phyloP scores from a whole-genome alignment of 2,888 invertebrate genomes.

The Loripinus fragilis region DNA sequence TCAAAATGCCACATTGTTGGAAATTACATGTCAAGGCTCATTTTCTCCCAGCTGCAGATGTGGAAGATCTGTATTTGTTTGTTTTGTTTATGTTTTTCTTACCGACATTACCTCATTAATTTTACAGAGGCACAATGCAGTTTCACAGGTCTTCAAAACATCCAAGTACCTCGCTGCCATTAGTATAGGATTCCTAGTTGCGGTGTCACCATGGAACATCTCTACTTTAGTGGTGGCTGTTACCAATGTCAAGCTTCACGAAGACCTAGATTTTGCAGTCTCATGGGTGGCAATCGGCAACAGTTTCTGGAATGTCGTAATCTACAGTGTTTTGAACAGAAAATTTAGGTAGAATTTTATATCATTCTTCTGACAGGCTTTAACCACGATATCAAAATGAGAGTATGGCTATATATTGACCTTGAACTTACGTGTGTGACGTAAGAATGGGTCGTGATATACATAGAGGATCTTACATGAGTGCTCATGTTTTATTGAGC shows the following conservation, averaged over 20 bases:
- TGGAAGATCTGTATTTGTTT: background rate
- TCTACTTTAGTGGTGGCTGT: constrained; percentile 54
- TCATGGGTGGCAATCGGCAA: constrained; percentile 65
- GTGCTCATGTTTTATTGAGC: no score
- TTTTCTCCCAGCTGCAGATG: no score
- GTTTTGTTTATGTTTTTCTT: background rate
- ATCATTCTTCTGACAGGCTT: no score
- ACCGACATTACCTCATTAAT: background rate
- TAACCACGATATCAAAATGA: no score
- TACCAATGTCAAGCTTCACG: constrained; percentile 46
- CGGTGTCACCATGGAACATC: constrained; percentile 61
- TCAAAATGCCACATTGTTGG: no score
- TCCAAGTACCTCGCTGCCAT: constrained; percentile 55
- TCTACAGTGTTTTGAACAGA: constrained; percentile 56
- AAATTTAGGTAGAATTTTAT: constrained; percentile 38
- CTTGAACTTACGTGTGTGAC: no score
- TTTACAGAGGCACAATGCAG: constrained; percentile 40
- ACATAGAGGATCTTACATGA: no score
- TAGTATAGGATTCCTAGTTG: constrained; percentile 60
- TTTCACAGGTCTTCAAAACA: constrained; percentile 43
- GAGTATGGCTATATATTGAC: no score
- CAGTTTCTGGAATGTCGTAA: constrained; percentile 64
- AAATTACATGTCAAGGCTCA: no score
- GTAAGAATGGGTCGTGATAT: no score
- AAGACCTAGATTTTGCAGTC: constrained; percentile 56